These are phyloP conservation scores for Cyrtonyx montezumae DNA, from an alignment of 2,113 vertebrate genomes.

Conservation along the genomic window DNA sequence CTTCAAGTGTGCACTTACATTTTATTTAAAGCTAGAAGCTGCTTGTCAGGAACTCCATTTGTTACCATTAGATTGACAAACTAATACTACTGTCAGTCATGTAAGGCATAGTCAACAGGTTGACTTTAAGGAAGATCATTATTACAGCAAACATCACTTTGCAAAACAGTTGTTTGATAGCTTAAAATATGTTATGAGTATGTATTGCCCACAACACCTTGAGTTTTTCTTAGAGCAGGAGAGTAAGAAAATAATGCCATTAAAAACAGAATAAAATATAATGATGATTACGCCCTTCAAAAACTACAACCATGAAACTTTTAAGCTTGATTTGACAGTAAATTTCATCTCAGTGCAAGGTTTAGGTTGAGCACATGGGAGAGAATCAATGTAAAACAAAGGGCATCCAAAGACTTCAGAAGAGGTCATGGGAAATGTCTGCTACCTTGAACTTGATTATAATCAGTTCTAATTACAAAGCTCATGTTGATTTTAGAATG, in stretches of 20 bases:
- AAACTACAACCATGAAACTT: not conserved
- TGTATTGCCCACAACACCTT: not conserved
- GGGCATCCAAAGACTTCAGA: not conserved
- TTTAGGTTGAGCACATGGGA: not conserved
- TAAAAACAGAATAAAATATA: not conserved
- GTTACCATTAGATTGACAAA: not conserved
- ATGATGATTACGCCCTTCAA: not conserved
- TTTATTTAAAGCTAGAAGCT: not conserved
- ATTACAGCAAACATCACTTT: not conserved
- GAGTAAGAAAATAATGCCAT: not conserved
- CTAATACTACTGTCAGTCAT: not conserved
- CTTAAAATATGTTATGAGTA: not conserved
- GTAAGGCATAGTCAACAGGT: not conserved
- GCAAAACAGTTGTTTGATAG: not conserved
- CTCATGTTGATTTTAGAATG: constrained; percentile 5
- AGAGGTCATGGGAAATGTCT: constrained; percentile 50
- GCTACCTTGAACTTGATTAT: constrained; percentile 41
- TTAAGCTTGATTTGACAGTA: not conserved
- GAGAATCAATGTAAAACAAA: not conserved
- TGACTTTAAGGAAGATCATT: not conserved
- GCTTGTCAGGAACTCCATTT: not conserved
- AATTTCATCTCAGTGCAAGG: not conserved
- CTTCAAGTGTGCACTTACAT: not conserved
- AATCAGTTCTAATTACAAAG: constrained; percentile 34
- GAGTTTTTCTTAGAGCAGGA: not conserved